Evolutionary conservation across 23 tunicate genomes (phyloP).

Genomic region (Diplosoma virens): DNA sequence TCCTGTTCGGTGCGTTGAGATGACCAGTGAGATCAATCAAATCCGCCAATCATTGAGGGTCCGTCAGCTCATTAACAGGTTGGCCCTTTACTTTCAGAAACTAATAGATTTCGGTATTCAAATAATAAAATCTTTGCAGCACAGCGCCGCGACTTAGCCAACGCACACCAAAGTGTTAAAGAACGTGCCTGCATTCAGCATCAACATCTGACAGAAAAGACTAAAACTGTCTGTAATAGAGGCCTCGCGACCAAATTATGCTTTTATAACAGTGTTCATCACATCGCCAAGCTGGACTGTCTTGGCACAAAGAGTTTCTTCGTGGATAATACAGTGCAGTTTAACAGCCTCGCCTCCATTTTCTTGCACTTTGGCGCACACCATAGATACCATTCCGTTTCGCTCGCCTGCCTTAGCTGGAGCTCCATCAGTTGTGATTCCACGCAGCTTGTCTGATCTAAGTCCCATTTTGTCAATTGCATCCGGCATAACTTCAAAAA

Average conservation of each 20-base stretch:
- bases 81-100: background rate
- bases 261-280: background rate
- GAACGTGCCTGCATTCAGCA: constrained; percentile 7
- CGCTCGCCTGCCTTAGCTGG: constrained; percentile 8
- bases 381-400: constrained; percentile 11
- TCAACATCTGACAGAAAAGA: constrained; percentile 4
- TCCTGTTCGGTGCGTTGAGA: constrained; percentile 3
- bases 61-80: background rate
- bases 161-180: no score
- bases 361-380: no score
- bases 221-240: background rate
- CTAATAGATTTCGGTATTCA: background rate
- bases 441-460: background rate
- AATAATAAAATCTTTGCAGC: no score
- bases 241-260: constrained; percentile 1
- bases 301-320: background rate
- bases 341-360: no score
- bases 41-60: constrained; percentile 4
- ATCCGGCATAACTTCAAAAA: no score
- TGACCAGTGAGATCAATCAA: background rate
- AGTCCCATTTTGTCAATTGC: background rate
- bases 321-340: background rate
- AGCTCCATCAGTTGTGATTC: no score
- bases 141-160: background rate
- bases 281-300: background rate